A percentile compares a stretch with the other conserved stretches of the same genome.
Evolutionary conservation across 2,888 invertebrate species (phyloP).

Genomic region (Hirtodrosophila cameraria): DNA sequence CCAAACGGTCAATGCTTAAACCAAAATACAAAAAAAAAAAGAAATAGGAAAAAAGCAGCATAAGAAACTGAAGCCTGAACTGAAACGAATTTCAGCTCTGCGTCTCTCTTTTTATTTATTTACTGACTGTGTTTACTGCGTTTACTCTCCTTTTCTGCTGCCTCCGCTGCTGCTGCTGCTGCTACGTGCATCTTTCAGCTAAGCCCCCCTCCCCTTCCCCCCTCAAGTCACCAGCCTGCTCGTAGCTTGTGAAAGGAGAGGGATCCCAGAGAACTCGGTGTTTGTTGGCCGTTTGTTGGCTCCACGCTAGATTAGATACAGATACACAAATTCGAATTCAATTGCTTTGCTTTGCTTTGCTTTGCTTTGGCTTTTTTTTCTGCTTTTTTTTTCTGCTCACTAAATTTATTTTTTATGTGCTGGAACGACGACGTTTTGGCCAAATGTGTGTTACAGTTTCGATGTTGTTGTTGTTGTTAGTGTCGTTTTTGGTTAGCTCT

Average conservation of each 20-base stretch:
- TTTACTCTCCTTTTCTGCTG: conserved; percentile 74
- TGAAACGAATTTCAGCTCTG: conserved; percentile 56
- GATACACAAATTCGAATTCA: conserved; percentile 69
- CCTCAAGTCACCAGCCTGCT: no score
- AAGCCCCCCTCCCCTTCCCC: neutral
- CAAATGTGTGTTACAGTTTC: conserved; percentile 40
- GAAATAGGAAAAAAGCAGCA: conserved; percentile 18
- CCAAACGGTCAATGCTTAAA: conserved; percentile 55
- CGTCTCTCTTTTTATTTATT: conserved; percentile 64
- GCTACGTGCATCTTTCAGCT: conserved; percentile 52
- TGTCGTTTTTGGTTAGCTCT: conserved; percentile 2
- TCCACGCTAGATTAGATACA: conserved; percentile 76
- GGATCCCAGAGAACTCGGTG: conserved; percentile 17
- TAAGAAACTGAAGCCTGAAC: conserved; percentile 30
- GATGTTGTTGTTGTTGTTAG: conserved; percentile 14
- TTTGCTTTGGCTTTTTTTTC: conserved; percentile 16
- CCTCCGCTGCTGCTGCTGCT: no score
- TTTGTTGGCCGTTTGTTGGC: conserved; percentile 53
- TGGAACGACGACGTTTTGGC: conserved; percentile 24
- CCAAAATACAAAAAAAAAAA: conserved; percentile 29
- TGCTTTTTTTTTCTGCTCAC: neutral
- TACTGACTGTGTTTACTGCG: conserved; percentile 63
- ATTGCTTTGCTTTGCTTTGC: conserved; percentile 53
- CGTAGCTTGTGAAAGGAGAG: no score
- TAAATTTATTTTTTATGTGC: conserved; percentile 21